phyloP scores from a whole-genome alignment of 2,113 vertebrate genomes.

The Suncus etruscus region DNA sequence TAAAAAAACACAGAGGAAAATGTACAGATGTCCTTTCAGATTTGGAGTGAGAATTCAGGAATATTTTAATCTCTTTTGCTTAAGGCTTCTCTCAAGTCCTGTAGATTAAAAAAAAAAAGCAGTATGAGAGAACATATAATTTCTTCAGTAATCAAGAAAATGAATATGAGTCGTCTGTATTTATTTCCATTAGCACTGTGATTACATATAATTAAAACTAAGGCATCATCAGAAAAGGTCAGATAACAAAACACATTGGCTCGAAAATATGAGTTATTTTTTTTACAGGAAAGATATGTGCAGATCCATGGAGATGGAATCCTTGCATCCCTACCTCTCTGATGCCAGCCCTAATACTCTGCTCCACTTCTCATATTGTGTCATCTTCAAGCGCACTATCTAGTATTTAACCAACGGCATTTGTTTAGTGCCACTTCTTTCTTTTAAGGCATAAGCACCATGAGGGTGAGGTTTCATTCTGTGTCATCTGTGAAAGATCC shows the following conservation, averaged over 20 bases:
- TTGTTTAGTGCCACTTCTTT: neutral
- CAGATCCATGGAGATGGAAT: neutral
- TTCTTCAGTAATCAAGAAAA: conserved; percentile 76
- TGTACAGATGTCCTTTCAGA: neutral
- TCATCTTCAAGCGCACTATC: neutral
- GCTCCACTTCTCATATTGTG: neutral
- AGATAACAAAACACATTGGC: conserved; percentile 45
- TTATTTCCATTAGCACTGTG: conserved; percentile 73
- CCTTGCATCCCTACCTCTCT: fast-evolving
- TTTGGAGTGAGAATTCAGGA: neutral
- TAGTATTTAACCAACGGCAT: neutral
- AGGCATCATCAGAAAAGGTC: conserved; percentile 72
- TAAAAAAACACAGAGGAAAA: neutral
- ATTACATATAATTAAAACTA: conserved; percentile 74
- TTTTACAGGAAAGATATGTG: neutral
- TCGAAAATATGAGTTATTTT: conserved; percentile 49
- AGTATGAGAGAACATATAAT: conserved; percentile 49
- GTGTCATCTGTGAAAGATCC: neutral
- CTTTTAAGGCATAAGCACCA: neutral
- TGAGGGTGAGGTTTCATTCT: neutral
- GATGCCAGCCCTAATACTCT: fast-evolving
- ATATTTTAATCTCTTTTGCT: neutral
- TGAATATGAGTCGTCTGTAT: conserved; percentile 67
- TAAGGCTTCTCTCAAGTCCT: conserved; percentile 34
- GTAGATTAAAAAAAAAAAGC: conserved; percentile 31